These are phyloP conservation scores for Schrankia costaestrigalis DNA, from an alignment of 2,888 invertebrate genomes.

Conservation along the genomic window DNA sequence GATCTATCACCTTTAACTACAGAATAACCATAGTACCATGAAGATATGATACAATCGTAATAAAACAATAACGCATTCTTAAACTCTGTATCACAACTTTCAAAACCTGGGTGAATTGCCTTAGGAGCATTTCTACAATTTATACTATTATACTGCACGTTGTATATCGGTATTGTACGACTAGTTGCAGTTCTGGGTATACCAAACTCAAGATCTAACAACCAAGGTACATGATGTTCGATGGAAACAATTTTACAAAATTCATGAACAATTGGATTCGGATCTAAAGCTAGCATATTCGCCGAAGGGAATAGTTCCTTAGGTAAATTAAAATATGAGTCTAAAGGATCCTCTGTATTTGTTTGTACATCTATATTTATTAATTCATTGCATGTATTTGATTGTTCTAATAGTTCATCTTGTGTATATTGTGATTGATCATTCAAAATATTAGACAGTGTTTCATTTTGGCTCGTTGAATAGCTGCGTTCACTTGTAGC, in stretches of 20 bases:
- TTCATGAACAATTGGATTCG: slow-evolving; percentile 58
- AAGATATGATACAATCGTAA: slow-evolving; percentile 54
- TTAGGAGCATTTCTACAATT: slow-evolving; percentile 53
- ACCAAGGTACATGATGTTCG: slow-evolving; percentile 43
- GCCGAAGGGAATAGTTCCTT: slow-evolving; percentile 53
- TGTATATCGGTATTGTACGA: slow-evolving; percentile 51
- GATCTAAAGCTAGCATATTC: slow-evolving; percentile 47
- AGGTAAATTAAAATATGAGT: slow-evolving; percentile 48
- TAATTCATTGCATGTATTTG: not conserved
- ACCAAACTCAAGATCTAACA: slow-evolving; percentile 63
- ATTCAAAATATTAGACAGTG: not conserved
- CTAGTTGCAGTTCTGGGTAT: slow-evolving; percentile 43
- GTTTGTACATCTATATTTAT: not conserved
- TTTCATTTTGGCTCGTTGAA: not conserved
- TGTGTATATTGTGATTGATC: not conserved
- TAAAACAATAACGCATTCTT: slow-evolving; percentile 50
- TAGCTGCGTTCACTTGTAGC: slow-evolving; percentile 6
- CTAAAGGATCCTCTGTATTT: slow-evolving; percentile 29
- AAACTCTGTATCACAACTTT: slow-evolving; percentile 49
- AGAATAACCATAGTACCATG: slow-evolving; percentile 58
- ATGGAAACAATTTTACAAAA: slow-evolving; percentile 50
- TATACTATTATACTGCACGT: slow-evolving; percentile 53
- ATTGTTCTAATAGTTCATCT: not conserved
- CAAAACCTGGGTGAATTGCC: slow-evolving; percentile 60
- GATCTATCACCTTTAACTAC: slow-evolving; percentile 44